Percentiles rank a stretch among this genome's conserved stretches.
Evolutionary conservation across 2,113 vertebrate genomes (phyloP).

Genomic region (Formicarius rufipectus): DNA sequence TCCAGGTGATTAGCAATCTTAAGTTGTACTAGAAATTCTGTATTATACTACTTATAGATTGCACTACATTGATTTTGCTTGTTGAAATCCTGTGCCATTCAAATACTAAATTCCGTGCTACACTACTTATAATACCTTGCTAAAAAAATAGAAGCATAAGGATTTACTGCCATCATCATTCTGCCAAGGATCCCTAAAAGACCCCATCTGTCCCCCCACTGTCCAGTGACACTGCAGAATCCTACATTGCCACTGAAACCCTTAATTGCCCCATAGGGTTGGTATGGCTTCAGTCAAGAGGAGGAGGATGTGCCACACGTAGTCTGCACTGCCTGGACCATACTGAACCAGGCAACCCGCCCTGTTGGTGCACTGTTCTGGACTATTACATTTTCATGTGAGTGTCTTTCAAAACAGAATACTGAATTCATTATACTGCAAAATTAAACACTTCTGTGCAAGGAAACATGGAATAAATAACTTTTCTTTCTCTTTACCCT

Average conservation of each 20-base stretch:
- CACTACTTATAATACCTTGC: neutral
- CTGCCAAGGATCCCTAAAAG: neutral
- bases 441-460: neutral
- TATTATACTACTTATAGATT: neutral
- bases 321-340: neutral
- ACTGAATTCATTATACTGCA: neutral
- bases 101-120: neutral
- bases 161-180: neutral
- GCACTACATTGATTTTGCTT: neutral
- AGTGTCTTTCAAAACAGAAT: neutral
- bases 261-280: neutral
- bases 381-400: neutral
- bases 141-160: neutral
- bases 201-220: neutral
- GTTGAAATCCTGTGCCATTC: neutral
- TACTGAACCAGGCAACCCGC: fast-evolving
- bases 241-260: neutral
- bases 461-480: neutral
- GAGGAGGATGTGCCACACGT: neutral
- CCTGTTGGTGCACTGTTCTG: neutral
- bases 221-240: fast-evolving
- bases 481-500: neutral
- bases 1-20: neutral
- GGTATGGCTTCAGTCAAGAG: neutral
- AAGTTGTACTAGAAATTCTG: neutral